Conservation (phyloP, 2,113 vertebrate species). For the Psophia crepitans region DNA sequence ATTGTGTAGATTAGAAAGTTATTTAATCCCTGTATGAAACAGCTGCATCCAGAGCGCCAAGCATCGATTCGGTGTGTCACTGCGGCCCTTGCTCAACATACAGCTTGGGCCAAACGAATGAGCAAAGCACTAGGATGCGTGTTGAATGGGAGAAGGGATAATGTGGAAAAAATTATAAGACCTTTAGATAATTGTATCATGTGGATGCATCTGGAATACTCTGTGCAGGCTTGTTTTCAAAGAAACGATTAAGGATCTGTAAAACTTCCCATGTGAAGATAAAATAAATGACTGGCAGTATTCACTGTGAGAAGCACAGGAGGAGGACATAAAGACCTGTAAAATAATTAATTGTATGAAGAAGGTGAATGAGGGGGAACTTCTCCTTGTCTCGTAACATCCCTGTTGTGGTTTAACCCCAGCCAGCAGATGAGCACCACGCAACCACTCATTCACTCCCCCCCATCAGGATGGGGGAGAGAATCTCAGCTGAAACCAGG, state of each 20-base stretch:
- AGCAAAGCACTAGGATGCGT: neutral
- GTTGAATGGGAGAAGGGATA: neutral
- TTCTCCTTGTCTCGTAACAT: neutral
- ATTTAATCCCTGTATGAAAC: constrained; percentile 25
- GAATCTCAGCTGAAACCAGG: too few species aligned
- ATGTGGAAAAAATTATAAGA: constrained; percentile 21
- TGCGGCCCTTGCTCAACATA: neutral
- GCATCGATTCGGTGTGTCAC: neutral
- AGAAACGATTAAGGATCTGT: neutral
- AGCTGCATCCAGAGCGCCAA: neutral
- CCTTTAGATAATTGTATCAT: neutral
- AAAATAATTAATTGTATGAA: neutral
- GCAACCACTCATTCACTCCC: too few species aligned
- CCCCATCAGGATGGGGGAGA: too few species aligned
- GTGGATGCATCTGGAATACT: neutral
- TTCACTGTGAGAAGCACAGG: neutral
- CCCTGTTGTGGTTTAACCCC: too few species aligned
- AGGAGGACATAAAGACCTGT: neutral
- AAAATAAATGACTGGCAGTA: neutral
- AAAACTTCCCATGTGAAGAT: neutral
- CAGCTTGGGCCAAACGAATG: neutral
- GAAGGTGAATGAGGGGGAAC: neutral
- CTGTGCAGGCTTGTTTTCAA: neutral
- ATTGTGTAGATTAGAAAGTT: constrained; percentile 29
- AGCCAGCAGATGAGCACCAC: too few species aligned